phyloP scores from a whole-genome alignment of 92 coral and sea anemone genomes.

The Plumapathes pennacea region DNA sequence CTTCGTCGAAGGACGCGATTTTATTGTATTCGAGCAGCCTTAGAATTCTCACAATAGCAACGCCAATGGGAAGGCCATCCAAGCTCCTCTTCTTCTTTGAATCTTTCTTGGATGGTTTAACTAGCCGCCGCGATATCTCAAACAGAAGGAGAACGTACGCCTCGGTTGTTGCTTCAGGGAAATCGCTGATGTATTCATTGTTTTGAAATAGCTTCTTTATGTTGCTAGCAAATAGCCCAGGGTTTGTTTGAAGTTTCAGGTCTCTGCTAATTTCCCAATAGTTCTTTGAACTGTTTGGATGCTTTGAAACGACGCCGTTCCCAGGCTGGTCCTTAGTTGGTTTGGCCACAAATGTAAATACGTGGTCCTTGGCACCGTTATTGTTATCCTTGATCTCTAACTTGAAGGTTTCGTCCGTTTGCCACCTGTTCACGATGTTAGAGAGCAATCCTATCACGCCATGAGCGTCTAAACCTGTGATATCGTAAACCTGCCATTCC shows the following conservation, averaged over 20 bases:
- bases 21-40: background rate
- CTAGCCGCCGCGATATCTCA: conserved; percentile 36
- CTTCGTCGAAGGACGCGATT: too few species aligned
- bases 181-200: background rate
- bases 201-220: background rate
- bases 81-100: too few species aligned
- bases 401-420: background rate
- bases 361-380: too few species aligned
- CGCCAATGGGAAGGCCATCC: conserved; percentile 28
- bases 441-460: conserved; percentile 16
- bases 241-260: too few species aligned
- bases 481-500: conserved; percentile 2
- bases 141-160: conserved; percentile 17
- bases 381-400: background rate
- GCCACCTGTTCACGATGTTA: background rate
- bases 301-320: too few species aligned
- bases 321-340: too few species aligned
- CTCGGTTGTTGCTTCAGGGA: background rate
- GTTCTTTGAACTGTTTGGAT: too few species aligned
- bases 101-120: background rate
- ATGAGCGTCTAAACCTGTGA: conserved; percentile 9
- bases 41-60: conserved; percentile 9
- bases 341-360: too few species aligned
- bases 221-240: background rate
- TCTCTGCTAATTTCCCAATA: too few species aligned